Percentiles rank a stretch among this genome's conserved stretches.
Conservation (phyloP, 2,113 vertebrate genomes). For the Aspidoscelis tigris region DNA sequence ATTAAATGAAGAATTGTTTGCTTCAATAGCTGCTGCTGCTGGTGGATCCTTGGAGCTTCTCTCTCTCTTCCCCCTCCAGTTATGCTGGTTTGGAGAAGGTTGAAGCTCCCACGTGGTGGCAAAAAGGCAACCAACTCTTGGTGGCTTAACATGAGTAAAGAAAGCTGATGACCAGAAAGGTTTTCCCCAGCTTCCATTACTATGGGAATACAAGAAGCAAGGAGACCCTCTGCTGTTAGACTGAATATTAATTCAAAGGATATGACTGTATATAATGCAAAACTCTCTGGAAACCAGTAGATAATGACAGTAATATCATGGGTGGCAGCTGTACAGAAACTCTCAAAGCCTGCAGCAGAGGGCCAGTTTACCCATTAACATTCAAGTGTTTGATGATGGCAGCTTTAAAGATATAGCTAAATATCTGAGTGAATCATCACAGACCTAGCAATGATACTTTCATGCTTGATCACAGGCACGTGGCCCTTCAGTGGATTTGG, state of each 20-base stretch:
- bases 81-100: too few relatives aligned
- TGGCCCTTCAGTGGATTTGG: not conserved
- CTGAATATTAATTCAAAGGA: constrained; percentile 19
- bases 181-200: not conserved
- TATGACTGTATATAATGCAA: constrained; percentile 37
- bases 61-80: too few relatives aligned
- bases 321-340: constrained; percentile 55
- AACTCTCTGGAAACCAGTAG: constrained; percentile 49
- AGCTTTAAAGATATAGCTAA: not conserved
- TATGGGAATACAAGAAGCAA: not conserved
- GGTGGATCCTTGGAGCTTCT: too few relatives aligned
- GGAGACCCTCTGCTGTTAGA: not conserved
- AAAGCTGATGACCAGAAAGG: constrained; percentile 1
- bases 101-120: too few relatives aligned
- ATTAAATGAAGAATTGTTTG: not conserved
- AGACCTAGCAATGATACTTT: not conserved
- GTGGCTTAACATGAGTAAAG: not conserved
- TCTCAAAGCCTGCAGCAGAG: constrained; percentile 53
- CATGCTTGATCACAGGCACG: not conserved
- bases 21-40: not conserved
- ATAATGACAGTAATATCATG: constrained; percentile 48
- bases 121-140: not conserved
- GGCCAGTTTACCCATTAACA: not conserved
- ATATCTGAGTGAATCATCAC: not conserved
- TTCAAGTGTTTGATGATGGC: not conserved